Base-by-base conservation (phyloP, 2,888 invertebrate genomes). In the Andrena marginata region DNA sequence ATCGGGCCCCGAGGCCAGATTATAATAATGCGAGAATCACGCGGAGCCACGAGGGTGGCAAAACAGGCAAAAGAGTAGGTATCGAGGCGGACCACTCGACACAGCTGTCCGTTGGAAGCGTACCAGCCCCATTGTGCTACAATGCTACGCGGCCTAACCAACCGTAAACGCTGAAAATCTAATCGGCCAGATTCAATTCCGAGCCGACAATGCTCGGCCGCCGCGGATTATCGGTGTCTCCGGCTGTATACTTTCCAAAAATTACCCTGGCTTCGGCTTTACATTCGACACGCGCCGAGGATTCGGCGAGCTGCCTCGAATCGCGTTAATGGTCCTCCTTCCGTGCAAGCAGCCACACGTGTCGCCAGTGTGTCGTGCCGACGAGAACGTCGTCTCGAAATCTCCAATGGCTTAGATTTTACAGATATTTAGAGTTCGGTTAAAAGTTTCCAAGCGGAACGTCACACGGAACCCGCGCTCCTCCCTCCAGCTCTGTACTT, bases 161-260 rank as follows among this genome's bases (percentile, higher is more conserved):
- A 94, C 90, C 94, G 93, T 94, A 93, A 94, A 94, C 91, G 90
- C 90, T 86, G 90, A 89, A 85, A 89, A 90, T 92, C 92, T 93
- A 94, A 94, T 94, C 92, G 94, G 93, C 92, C 82, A 94, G 92
- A 94, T 94, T 93, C 92, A 91, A 94, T 94, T 94, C 92, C 86
- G 82, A 86, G 72, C 71, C 63, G 84, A 88, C 88, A 88, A 88
- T 88, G 65, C 75, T 16, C 33, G 35, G 16, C 63, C 72, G 71
- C 76, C 79, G 56, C 62, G 84, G 88, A 88, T 89, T 85, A 87
- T 87, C 82, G 68, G 70, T 63, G 71, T 67, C 59, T 74, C 31
- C 63, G 48, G 51, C 67, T 72, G 78, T 79, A 48, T 71, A 86
- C 88, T 91, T 92, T 92, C 88, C 90, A 86, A 86, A 89, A 91